Evolutionary conservation across 2,113 vertebrate genomes (phyloP).

Genomic region (Pangasianodon gigas): DNA sequence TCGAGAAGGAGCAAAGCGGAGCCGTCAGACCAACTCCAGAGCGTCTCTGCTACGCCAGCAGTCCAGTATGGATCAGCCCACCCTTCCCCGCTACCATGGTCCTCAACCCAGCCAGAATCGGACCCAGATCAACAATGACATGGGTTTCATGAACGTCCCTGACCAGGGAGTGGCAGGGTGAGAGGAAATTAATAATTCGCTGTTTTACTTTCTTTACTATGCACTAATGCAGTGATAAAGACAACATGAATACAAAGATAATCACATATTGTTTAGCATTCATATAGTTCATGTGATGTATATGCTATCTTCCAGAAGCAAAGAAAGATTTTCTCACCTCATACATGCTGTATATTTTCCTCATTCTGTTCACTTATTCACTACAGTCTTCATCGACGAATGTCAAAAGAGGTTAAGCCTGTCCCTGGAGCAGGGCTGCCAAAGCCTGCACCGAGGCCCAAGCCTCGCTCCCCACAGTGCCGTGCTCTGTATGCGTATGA

Average conservation of each 20-base stretch:
- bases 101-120: constrained; percentile 46
- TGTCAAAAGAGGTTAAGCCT: constrained; percentile 78
- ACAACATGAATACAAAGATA: neutral
- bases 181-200: constrained; percentile 43
- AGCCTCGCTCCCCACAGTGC: constrained; percentile 74
- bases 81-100: constrained; percentile 70
- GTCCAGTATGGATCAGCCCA: constrained; percentile 79
- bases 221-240: neutral
- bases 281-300: neutral
- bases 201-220: neutral
- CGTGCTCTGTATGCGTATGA: constrained; percentile 81
- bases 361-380: neutral
- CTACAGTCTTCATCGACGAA: constrained; percentile 74
- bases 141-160: constrained; percentile 81
- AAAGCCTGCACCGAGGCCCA: constrained; percentile 71
- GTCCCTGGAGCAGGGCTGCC: constrained; percentile 74
- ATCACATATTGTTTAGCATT: neutral
- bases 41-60: constrained; percentile 72
- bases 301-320: neutral
- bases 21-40: constrained; percentile 49
- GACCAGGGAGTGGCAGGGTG: constrained; percentile 83
- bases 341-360: neutral
- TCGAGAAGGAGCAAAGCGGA: constrained; percentile 10
- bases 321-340: neutral
- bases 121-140: constrained; percentile 56